Conservation (phyloP, 2,797 vertebrate genomes). For the Hozukius guyotensis region DNA sequence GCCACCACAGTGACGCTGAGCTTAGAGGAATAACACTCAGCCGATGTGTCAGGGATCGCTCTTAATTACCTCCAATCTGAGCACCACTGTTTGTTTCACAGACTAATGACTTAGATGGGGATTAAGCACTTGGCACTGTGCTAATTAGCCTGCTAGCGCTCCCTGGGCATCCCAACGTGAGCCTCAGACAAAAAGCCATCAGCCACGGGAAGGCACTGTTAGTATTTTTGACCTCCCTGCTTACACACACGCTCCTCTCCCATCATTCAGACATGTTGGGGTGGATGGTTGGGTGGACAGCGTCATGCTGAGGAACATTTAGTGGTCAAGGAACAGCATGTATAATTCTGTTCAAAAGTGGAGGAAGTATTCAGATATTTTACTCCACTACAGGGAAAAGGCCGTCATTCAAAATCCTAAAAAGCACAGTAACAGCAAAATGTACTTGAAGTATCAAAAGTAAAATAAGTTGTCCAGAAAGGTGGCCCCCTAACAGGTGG, state of each 20-base stretch:
- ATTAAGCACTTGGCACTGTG: conserved; percentile 67
- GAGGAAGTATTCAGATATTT: background rate
- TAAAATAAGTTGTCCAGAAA: background rate
- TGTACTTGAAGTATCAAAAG: background rate
- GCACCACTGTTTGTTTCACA: conserved; percentile 67
- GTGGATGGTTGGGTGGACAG: background rate
- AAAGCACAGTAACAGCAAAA: background rate
- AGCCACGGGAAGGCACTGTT: conserved; percentile 12
- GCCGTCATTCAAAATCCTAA: background rate
- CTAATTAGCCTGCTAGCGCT: conserved; percentile 68
- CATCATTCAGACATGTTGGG: background rate
- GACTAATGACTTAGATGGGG: conserved; percentile 67
- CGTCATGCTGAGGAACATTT: background rate
- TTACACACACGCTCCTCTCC: background rate
- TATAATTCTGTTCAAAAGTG: background rate
- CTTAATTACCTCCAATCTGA: conserved; percentile 71
- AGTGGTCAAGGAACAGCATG: background rate
- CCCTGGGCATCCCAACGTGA: conserved; percentile 45
- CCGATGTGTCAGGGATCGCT: conserved; percentile 67
- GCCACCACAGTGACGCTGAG: conserved; percentile 18
- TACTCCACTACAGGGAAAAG: background rate
- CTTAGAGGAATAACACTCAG: conserved; percentile 50
- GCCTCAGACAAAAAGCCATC: conserved; percentile 41
- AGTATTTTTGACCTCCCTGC: background rate
- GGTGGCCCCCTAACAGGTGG: too few relatives aligned